Base-by-base conservation (phyloP, 2,113 vertebrate genomes). In the Tinamus guttatus region DNA sequence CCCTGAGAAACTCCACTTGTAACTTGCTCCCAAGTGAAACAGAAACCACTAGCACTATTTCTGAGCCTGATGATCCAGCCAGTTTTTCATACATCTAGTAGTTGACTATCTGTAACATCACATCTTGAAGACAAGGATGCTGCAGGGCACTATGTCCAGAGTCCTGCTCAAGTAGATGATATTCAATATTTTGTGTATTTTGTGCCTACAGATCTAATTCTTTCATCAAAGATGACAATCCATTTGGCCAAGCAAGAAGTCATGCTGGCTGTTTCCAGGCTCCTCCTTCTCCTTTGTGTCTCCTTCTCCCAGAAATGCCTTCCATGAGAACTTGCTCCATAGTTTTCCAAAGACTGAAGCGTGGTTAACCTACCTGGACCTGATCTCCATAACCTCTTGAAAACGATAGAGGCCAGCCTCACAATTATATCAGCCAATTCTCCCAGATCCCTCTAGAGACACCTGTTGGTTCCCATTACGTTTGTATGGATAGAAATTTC, bases 231-330 rank as follows among this genome's bases (percentile, higher is more conserved):
- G 70, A 51, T 30, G 13, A 21, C 20, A 45, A 65, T 38, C 16
- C 49, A 38, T 56, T 54, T 65, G 52, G 27, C 27, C 52, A 54
- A 30, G 19, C 38, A 93, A 36, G 30, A 41, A 76, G 73, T n/a
- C 36, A 64, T 2, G 1, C 6, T 60, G 22, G 32, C 36, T 71
- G 56, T 76, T 76, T 24, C 47, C 30, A 65, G 4, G 5, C 1
- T 3, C 45, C 18, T 36, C 36, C 13, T 38, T 38, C 51, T 43
- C 24, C 38, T 47, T 43, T 49, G 28, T 0, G 0, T 32, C 19
- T 47, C 45, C 47, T 47, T 47, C 47, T 17, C 20, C 74, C 13
- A 70, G 15, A 65, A 84, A 75, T 1, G 80, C 14, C 14, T 70
- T 60, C 30, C 51, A 59, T 81, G 58, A 63, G 7, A 58, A 74